Percentiles rank a stretch among this genome's conserved stretches.
Conservation (phyloP, 2,888 invertebrate species). For the Erpobdella octoculata region DNA sequence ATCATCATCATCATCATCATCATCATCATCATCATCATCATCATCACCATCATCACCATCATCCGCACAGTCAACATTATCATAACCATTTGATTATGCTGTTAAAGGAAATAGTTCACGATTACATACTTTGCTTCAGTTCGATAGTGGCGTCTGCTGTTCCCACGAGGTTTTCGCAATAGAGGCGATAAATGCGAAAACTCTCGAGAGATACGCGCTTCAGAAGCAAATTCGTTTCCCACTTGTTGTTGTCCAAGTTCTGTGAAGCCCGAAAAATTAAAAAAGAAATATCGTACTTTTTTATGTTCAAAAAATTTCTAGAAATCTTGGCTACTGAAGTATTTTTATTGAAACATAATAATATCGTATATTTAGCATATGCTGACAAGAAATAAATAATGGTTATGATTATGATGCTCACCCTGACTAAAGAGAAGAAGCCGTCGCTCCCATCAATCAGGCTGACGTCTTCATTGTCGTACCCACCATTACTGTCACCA, state of each 20-base stretch:
- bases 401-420: neutral
- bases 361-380: neutral
- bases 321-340: neutral
- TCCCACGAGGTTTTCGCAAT: slow-evolving; percentile 4
- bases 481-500: neutral
- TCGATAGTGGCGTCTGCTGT: neutral
- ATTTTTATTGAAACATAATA: neutral
- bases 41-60: slow-evolving; percentile 19
- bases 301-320: neutral
- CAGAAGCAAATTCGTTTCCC: neutral
- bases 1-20: slow-evolving; percentile 13
- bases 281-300: neutral
- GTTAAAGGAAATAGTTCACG: too few relatives aligned
- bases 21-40: slow-evolving; percentile 12
- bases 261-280: neutral
- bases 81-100: too few relatives aligned
- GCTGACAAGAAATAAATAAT: too few relatives aligned
- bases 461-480: neutral
- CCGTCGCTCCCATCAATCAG: neutral
- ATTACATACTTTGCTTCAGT: neutral
- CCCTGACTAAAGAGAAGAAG: neutral
- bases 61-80: neutral
- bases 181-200: slow-evolving; percentile 10
- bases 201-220: neutral
- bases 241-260: slow-evolving; percentile 15